Percentiles rank a stretch among this genome's conserved stretches.
These are phyloP conservation scores for Montipora foliosa DNA, from an alignment of 64 coral and sea anemone genomes.

Conservation along the genomic window DNA sequence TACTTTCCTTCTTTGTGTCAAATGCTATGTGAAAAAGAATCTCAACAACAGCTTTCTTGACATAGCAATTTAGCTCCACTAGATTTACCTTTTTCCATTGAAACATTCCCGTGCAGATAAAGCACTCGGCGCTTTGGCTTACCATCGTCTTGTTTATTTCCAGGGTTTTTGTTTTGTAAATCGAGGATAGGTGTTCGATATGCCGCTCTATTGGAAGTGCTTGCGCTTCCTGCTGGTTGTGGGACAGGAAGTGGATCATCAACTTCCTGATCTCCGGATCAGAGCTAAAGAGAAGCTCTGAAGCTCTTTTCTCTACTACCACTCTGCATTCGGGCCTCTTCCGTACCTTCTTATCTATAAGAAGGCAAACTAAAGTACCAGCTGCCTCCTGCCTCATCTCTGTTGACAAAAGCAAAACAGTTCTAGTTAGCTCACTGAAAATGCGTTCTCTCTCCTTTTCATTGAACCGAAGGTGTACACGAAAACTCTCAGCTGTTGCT, in stretches of 20 bases:
- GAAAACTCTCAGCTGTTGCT: too few relatives aligned
- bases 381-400: constrained; percentile 6
- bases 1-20: too few relatives aligned
- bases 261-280: neutral
- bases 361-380: neutral
- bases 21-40: too few relatives aligned
- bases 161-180: neutral
- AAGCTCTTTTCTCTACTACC: neutral
- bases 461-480: too few relatives aligned
- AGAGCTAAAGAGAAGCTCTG: constrained; percentile 4
- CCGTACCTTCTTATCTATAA: neutral
- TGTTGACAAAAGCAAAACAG: neutral
- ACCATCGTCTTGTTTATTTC: neutral
- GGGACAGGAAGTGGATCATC: neutral
- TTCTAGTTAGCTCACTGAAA: too few relatives aligned
- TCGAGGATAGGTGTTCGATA: neutral
- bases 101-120: neutral
- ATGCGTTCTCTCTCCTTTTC: too few relatives aligned
- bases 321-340: constrained; percentile 14
- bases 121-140: neutral
- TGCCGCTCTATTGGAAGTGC: neutral
- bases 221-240: neutral
- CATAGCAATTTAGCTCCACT: too few relatives aligned
- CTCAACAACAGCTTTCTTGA: too few relatives aligned
- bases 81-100: neutral